Base-by-base conservation (phyloP, 2,888 invertebrate species). In the Ornithoptera alexandrae region DNA sequence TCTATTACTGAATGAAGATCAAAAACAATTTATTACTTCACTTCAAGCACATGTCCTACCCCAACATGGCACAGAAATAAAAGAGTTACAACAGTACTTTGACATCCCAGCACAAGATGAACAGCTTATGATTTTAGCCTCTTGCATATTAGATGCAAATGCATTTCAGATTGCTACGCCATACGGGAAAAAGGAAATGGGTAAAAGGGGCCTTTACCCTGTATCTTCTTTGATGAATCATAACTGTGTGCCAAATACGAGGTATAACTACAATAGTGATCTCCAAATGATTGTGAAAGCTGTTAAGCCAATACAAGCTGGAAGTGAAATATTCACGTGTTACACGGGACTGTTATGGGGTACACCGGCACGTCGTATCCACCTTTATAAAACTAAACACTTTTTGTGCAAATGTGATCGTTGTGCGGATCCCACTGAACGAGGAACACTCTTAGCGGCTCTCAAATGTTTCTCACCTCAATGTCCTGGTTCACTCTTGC, bases 281-380 rank as follows among this genome's bases (percentile, higher is more conserved):
- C 90, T 92, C 67, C 88, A 92, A 75, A 94, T 96, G 93, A 89
- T 93, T 42, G 92, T 95, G 0, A 93, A 91, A 78, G 94, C 96
- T 1, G 89, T 94, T 0, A 90, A 92, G 69, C 87, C 91, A 10
- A 95, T 96, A 72, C 81, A 83, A 62, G 90, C 93, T 69, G 95
- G 94, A 30, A 83, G 92, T 15, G 95, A 96, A 85, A 93, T 96
- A 72, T 94, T 94, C 64, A 94, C 95, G 65, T 94, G 94, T 61
- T 96, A 96, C 78, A 93, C 95, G 0, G 93, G 94, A 70, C 77
- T 94, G 36, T 83, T 95, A 61, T 96, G 96, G 96, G 94, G 95
- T 56, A 96, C 96, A 0, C 88, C 93, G 5, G 92, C 94, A 18
- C 90, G 96, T 68, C 88, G 95, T 18, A 89, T 93, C 53, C 94